Evolutionary conservation across 2,113 vertebrate species (phyloP), one percentile per base, ranked within the genome.

Genomic region (Cisticola juncidis): DNA sequence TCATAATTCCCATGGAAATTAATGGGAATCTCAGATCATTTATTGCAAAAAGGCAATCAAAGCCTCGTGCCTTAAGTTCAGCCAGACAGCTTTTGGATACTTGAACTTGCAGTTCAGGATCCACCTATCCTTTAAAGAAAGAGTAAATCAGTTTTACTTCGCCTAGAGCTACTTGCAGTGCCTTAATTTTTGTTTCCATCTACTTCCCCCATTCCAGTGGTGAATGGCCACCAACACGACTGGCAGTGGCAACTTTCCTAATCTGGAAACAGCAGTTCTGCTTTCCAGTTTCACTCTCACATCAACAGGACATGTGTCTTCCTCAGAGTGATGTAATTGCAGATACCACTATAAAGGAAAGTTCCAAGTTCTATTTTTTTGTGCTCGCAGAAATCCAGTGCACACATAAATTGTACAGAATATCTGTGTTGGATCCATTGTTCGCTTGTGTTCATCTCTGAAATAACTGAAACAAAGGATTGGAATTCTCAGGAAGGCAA

Each of bases 231-330:
- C 77, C 71, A 66, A 4, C 36, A n/a, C 38, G n/a, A 44, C 69
- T 65, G 29, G 12, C 56, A 79, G 25, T 78, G 45, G 61, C 84
- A 91, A 23, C 61, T 80, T 96, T 96, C 58, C 81, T 88, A n/a
- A 68, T 76, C 78, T 92, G 91, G 91, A 91, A 94, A 45, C 26
- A 86, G 84, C 72, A 71, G 86, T 97, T 97, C 96, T 91, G 93
- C 77, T 89, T 90, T 73, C 31, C 45, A 91, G 88, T 95, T 95
- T 96, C 92, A 91, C 18, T 95, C 88, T 88, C 68, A 25, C 58
- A 69, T 89, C 84, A 96, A 76, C 95, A 91, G 56, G 42, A 38
- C 93, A 83, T 86, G 65, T 95, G 53, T 92, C 76, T 97, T 97
- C 93, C 95, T 95, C 74, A 20, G 35, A 56, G 28, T 90, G 65